Base-by-base conservation (phyloP, 2,113 vertebrate genomes). In the Hydrochoerus hydrochaeris region DNA sequence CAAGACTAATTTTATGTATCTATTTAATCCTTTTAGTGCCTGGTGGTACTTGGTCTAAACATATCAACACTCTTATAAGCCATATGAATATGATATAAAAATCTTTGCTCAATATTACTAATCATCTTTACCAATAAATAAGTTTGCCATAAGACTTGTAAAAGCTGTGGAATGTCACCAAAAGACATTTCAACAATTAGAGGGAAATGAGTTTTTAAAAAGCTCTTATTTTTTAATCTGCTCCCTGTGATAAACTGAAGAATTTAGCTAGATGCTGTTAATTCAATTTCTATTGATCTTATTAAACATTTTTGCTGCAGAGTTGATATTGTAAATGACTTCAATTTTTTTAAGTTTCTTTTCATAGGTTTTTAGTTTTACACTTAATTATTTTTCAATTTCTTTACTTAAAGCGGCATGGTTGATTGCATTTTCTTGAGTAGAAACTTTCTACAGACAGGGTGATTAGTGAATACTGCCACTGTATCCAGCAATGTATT, bases 41-140 rank as follows among this genome's bases (percentile, higher is more conserved):
- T 97, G 96, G n/a, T 75, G 5, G 32, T 90, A 63, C 97, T 98
- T 98, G 87, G 96, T 98, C 94, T 96, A 96, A 96, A 97, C 98
- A 95, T 92, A 98, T 98, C 97, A 98, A 88, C 58, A 95, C 94
- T 95, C 77, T 89, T 96, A 97, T 78, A 97, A 96, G 96, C 97
- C 95, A 97, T 98, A 97, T 67, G 97, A 94, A 88, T 97, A 90
- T 8, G 30, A 96, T 97, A 97, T 97, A 98, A 95, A 93, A 88
- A 81, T 75, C 69, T 49, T 95, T 85, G 60, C 49, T 96, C 88
- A 14, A 24, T 11, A 12, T 91, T 54, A 96, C 98, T 98, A 97
- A 98, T 98, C 96, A 98, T 97, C 92, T 80, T 97, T 95, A 96
- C 90, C 46, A 97, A 97, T 94, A 94, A 98, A 57, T 94, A 88